phyloP scores from a whole-genome alignment of 92 coral and sea anemone species.

The Epizoanthus fatuus region DNA sequence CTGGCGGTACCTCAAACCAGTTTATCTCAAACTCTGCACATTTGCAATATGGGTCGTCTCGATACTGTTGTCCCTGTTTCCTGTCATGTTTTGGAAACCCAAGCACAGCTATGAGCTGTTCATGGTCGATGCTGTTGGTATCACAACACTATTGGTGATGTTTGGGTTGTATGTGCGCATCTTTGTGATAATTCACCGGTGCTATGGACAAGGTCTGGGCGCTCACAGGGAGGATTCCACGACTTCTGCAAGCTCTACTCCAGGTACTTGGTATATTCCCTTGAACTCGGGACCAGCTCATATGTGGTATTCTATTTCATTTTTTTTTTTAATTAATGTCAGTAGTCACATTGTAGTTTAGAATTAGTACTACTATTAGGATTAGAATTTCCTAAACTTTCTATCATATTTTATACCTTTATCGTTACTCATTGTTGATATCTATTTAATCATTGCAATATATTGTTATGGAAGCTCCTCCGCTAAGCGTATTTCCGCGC shows the following conservation, averaged over 20 bases:
- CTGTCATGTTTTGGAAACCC: conserved; percentile 17
- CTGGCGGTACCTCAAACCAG: conserved; percentile 21
- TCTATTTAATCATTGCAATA: no score
- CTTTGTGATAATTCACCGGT: conserved; percentile 59
- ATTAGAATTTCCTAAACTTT: no score
- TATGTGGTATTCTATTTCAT: no score
- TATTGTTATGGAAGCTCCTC: no score
- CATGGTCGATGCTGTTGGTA: conserved; percentile 42
- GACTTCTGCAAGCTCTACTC: conserved; percentile 33
- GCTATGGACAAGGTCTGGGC: background rate
- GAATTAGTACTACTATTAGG: no score
- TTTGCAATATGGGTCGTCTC: conserved; percentile 60
- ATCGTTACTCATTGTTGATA: no score
- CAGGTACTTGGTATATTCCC: conserved; percentile 1
- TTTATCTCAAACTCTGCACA: conserved; percentile 36
- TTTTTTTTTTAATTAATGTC: no score
- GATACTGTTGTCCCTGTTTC: conserved; percentile 10
- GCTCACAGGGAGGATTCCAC: conserved; percentile 15
- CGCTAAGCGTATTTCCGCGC: no score
- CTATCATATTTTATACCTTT: no score
- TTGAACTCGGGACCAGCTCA: background rate
- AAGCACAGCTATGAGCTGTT: conserved; percentile 21
- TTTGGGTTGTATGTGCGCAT: conserved; percentile 56
- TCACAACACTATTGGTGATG: conserved; percentile 41
- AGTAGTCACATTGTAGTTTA: no score